These are phyloP conservation scores for Anableps anableps DNA, from an alignment of 2,797 vertebrate genomes.

Conservation along the genomic window DNA sequence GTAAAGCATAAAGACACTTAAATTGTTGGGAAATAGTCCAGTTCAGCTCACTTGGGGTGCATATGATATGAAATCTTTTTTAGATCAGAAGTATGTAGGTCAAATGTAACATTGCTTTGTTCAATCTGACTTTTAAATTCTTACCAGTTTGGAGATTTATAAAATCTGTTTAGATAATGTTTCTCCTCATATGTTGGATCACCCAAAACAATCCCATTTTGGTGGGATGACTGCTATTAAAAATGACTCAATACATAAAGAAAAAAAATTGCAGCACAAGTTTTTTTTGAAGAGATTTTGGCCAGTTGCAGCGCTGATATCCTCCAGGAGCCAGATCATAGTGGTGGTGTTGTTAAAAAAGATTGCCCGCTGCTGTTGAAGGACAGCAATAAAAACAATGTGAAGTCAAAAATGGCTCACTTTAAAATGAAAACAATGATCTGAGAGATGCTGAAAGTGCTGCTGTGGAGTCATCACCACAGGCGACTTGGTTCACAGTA, in stretches of 20 bases:
- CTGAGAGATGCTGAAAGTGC: not conserved
- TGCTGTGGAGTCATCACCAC: slow-evolving; percentile 8
- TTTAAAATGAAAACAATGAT: slow-evolving; percentile 10
- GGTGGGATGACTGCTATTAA: not conserved
- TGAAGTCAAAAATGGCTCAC: not conserved
- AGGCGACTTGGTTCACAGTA: slow-evolving; percentile 7
- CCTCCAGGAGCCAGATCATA: not conserved
- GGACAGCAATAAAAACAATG: not conserved
- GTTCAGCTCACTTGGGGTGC: too few relatives aligned
- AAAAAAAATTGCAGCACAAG: not conserved
- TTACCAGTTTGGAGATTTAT: not conserved
- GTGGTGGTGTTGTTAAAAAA: not conserved
- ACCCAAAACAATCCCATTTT: not conserved
- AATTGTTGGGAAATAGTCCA: too few relatives aligned
- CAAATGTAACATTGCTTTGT: not conserved
- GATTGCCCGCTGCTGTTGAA: not conserved
- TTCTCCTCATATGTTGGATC: not conserved
- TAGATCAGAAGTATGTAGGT: not conserved
- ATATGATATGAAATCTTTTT: not conserved
- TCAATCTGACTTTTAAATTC: not conserved
- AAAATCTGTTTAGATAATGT: not conserved
- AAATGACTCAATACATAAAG: not conserved
- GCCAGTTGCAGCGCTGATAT: not conserved
- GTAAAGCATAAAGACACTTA: too few relatives aligned
- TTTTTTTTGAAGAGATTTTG: not conserved